Conservation (phyloP, 1,140 invertebrate species). For the Armadillidium nasatum region DNA sequence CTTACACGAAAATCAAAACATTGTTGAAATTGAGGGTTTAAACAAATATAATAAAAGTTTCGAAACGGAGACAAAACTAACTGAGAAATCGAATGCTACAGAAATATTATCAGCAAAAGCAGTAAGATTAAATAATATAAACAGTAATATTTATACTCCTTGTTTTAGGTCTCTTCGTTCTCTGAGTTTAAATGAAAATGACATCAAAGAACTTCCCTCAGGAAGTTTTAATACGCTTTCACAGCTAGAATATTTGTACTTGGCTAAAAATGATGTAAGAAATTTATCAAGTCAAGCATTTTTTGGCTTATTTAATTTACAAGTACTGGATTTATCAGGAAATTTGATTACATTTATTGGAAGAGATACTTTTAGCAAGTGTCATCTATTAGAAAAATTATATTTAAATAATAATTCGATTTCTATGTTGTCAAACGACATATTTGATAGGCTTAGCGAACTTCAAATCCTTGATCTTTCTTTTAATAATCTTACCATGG, state of each 20-base stretch:
- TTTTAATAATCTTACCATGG: conserved; percentile 72
- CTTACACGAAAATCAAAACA: neutral
- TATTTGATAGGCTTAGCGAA: conserved; percentile 67
- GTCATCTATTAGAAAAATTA: conserved; percentile 52
- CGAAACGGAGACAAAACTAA: neutral
- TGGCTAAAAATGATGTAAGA: neutral
- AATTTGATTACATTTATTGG: neutral
- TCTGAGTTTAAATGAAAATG: neutral
- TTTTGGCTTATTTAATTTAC: neutral
- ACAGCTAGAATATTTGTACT: neutral
- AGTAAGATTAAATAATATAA: neutral
- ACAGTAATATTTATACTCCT: neutral
- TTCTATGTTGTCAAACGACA: conserved; percentile 64
- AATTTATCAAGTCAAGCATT: neutral
- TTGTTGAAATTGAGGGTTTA: neutral
- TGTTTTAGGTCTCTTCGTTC: neutral
- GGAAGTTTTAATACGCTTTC: neutral
- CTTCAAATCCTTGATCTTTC: conserved; percentile 73
- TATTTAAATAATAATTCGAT: conserved; percentile 74
- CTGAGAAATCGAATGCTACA: neutral
- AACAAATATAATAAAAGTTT: neutral
- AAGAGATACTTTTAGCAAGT: neutral
- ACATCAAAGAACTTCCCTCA: neutral
- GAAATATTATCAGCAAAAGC: neutral
- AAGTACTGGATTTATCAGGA: neutral